Percentiles rank a stretch among this genome's conserved stretches.
phyloP scores from a whole-genome alignment of 2,113 vertebrate species.

The Cebidichthys violaceus region DNA sequence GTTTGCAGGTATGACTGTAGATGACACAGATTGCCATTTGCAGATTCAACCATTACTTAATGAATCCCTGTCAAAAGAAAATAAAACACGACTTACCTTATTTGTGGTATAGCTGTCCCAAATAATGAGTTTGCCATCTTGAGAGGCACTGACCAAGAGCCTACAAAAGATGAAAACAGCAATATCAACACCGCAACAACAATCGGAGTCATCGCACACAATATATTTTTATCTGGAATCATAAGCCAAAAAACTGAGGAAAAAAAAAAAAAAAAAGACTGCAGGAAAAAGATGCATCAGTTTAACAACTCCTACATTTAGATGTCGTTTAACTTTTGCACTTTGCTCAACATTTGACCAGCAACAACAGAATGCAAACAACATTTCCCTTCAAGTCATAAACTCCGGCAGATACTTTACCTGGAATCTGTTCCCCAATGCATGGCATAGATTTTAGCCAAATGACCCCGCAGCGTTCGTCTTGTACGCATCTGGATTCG shows the following conservation, averaged over 20 bases:
- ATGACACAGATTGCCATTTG: neutral
- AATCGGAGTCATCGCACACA: neutral
- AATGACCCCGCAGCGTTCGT: slow-evolving; percentile 95
- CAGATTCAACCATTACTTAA: neutral
- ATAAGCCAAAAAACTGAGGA: neutral
- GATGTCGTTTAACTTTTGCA: neutral
- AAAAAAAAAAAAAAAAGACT: neutral
- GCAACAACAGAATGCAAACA: neutral
- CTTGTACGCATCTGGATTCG: slow-evolving; percentile 99
- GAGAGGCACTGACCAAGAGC: slow-evolving; percentile 98
- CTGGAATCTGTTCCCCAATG: slow-evolving; percentile 99
- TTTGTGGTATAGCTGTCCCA: slow-evolving; percentile 99
- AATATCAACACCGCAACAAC: neutral
- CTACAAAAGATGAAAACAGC: slow-evolving; percentile 74
- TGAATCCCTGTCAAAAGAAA: neutral
- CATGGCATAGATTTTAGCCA: slow-evolving; percentile 99
- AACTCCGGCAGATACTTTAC: slow-evolving; percentile 73
- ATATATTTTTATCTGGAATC: slow-evolving; percentile 26
- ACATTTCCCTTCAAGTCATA: neutral
- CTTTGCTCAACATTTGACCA: slow-evolving; percentile 11
- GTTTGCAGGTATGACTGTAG: neutral
- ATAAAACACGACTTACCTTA: slow-evolving; percentile 85
- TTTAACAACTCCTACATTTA: neutral
- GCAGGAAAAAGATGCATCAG: neutral
- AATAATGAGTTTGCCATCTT: slow-evolving; percentile 99